Base-by-base conservation (phyloP, 2,888 invertebrate species). In the Lymantria dispar region DNA sequence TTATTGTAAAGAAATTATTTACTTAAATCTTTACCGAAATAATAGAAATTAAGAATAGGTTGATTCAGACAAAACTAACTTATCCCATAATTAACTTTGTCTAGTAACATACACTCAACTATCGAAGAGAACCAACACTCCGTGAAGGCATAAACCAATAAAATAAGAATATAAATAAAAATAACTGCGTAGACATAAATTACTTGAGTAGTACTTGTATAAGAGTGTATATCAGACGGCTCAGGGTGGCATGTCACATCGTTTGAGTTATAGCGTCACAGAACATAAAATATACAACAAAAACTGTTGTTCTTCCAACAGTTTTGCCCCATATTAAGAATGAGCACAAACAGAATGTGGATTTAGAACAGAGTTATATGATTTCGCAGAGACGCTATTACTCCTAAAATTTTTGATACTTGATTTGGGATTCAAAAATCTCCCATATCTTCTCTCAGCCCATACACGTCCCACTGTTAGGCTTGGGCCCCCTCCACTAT, bases 241-340 rank as follows among this genome's bases (percentile, higher is more conserved):
- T 86, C 86, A 84, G 85, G 82, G 83, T 67, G 80, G 74, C 76
- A 69, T 78, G 87, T 87, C 87, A 85, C 76, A 66, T 58, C 43
- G 55, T 44, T 73, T 87, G 89, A 90, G 83, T 87, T 87, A 90
- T 85, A 72, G 83, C 87, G 90, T 89, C 87, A 90, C 89, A 89
- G 81, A 80, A 89, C 89, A 88, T 90, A 89, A 89, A 88, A 88
- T 90, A 87, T 87, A 88, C 87, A 87, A 80, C 81, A 85, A 85
- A 89, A 90, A 90, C 89, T 89, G 88, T 89, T 90, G 89, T 88
- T 87, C 85, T 84, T 85, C 86, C 87, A 90, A 89, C 90, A 87
- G 88, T 90, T 89, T 88, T 89, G 87, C 81, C 86, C 88, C 91
- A 90, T 91, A 91, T 91, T 90, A 89, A 88, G 87, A 89, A 88